A percentile compares a stretch with the other conserved stretches of the same genome.
phyloP scores from a whole-genome alignment of 2,113 vertebrate species.

The Murina feae region DNA sequence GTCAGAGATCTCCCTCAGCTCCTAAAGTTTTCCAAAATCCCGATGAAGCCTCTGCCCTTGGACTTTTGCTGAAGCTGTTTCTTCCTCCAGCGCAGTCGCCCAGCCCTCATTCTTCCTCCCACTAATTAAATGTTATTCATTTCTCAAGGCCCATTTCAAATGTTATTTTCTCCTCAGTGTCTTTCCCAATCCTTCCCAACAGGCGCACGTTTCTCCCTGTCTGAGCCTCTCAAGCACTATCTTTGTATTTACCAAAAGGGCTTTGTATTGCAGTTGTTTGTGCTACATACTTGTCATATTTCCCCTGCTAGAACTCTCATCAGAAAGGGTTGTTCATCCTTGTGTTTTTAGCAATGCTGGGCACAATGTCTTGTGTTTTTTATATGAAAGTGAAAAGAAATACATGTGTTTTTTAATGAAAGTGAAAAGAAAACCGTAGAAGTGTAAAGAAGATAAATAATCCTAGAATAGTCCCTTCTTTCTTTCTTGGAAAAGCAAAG shows the following conservation, averaged over 20 bases:
- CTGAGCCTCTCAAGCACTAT: not conserved
- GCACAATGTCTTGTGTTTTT: not conserved
- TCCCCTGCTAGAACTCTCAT: not conserved
- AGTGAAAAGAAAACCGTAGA: not conserved
- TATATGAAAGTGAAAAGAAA: not conserved
- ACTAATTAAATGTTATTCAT: not conserved
- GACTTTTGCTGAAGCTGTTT: not conserved
- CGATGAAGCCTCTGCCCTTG: not conserved
- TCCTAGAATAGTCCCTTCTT: not conserved
- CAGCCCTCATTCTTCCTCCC: not conserved
- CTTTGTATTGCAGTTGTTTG: not conserved
- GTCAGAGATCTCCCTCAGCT: not conserved
- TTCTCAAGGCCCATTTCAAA: not conserved
- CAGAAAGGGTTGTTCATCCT: not conserved
- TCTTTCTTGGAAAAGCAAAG: not conserved
- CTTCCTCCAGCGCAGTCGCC: not conserved
- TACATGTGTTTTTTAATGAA: not conserved
- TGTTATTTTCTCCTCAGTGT: not conserved
- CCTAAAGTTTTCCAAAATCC: not conserved
- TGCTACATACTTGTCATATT: not conserved
- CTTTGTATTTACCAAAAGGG: not conserved
- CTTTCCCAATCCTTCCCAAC: not conserved
- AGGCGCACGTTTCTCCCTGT: not conserved
- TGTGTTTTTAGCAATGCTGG: not conserved
- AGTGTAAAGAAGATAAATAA: not conserved